Evolutionary conservation across 1,140 invertebrate species (phyloP), one percentile per base, ranked within the genome.

Genomic region (Cotesia vestalis): DNA sequence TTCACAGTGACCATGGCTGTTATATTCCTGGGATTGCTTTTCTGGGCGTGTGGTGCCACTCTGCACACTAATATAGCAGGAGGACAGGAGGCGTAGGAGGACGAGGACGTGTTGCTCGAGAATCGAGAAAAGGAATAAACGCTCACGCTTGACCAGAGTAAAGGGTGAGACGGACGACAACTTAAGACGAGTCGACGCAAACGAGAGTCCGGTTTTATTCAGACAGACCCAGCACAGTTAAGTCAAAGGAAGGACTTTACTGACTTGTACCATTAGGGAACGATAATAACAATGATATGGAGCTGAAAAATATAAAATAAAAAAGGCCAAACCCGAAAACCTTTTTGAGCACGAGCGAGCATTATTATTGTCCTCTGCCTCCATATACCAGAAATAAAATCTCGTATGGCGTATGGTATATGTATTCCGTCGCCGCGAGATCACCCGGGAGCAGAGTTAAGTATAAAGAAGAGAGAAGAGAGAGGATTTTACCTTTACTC

Each of bases 301-400:
- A 27, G 9, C 20, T 59, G 20, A 59, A 59, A 55, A 59, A 59
- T 20, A 20, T 17, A 59, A 20, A 59, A 14, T 12, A 35, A 52
- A 52, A 64, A 36, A n/a, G 38, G 9, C n/a, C 12, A 64, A 38
- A 64, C 35, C 62, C 12, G 66, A 67, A 55, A 67, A 27, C 66
- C 66, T 67, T 67, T 51, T 67, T 67, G 66, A 67, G 66, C 66
- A 67, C 66, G 66, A 67, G 66, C 66, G 66, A 67, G 66, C 66
- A 67, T 67, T 67, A 67, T 67, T 67, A 67, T 67, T 67, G 66
- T 67, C 52, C 51, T 27, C 66, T 67, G 12, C 35, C 14, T 20
- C 40, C 59, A 20, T 61, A 17, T 11, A 61, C 27, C 59, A 17
- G 14, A 34, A 12, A 38, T 38, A 27, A 35, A 52, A 4, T 34